A percentile compares a stretch with the other conserved stretches of the same genome.
Conservation (phyloP, 1,140 invertebrate species). For the Metaphire vulgaris region DNA sequence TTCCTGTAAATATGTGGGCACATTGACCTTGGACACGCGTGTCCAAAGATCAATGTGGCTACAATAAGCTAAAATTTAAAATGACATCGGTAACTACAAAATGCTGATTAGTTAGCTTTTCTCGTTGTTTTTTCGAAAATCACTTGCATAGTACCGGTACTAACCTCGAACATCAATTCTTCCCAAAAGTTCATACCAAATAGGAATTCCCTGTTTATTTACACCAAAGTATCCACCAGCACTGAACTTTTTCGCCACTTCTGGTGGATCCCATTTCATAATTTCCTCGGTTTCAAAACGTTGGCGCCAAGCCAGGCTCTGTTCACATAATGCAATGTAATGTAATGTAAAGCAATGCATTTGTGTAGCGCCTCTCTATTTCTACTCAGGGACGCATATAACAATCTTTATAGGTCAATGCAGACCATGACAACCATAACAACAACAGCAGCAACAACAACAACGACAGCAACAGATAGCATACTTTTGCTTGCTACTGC, state of each 20-base stretch:
- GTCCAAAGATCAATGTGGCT: no score
- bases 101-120: no score
- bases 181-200: slow-evolving; percentile 50
- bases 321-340: slow-evolving; percentile 4
- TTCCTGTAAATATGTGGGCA: no score
- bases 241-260: slow-evolving; percentile 64
- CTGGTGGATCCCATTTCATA: slow-evolving; percentile 65
- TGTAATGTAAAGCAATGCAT: no score
- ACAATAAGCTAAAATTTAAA: no score
- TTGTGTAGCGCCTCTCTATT: no score
- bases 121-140: no score
- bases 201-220: slow-evolving; percentile 77
- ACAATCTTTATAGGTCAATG: background rate
- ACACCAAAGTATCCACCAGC: slow-evolving; percentile 69
- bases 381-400: background rate
- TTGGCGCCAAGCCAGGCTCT: slow-evolving; percentile 71
- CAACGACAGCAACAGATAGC: background rate
- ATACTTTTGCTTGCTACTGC: no score
- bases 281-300: slow-evolving; percentile 68
- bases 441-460: background rate
- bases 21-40: no score
- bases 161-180: slow-evolving; percentile 48
- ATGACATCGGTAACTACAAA: no score
- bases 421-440: background rate
- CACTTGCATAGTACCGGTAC: no score